These are phyloP conservation scores for Pterois miles DNA, from an alignment of 2,797 vertebrate species.

Conservation along the genomic window DNA sequence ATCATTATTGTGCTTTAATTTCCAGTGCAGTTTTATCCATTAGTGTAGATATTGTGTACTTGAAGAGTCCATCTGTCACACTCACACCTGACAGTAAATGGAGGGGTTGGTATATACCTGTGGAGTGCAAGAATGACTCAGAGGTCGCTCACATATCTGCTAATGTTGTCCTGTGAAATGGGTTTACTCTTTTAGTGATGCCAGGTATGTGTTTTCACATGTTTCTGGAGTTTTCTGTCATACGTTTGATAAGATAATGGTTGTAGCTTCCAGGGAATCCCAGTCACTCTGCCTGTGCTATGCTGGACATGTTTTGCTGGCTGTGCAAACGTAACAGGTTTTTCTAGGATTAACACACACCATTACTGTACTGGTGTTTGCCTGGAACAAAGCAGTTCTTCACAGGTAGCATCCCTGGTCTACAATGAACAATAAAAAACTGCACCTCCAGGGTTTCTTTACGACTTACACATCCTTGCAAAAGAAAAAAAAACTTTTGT, in stretches of 20 bases:
- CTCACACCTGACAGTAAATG: slow-evolving; percentile 31
- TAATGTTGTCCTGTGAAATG: slow-evolving; percentile 29
- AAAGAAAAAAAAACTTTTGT: neutral
- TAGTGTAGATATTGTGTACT: neutral
- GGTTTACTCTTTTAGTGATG: slow-evolving; percentile 9
- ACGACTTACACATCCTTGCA: neutral
- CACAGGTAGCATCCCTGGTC: slow-evolving; percentile 40
- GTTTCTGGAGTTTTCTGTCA: slow-evolving; percentile 12
- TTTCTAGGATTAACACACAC: slow-evolving; percentile 69
- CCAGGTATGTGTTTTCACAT: slow-evolving; percentile 16
- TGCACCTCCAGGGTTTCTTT: slow-evolving; percentile 2
- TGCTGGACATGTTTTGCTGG: slow-evolving; percentile 34
- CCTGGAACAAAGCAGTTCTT: slow-evolving; percentile 27
- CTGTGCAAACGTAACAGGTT: slow-evolving; percentile 49
- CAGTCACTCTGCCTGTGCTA: slow-evolving; percentile 22
- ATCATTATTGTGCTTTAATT: slow-evolving; percentile 1
- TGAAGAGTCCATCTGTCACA: slow-evolving; percentile 1
- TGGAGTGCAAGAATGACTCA: slow-evolving; percentile 34
- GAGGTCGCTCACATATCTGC: slow-evolving; percentile 28
- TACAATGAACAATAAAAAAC: slow-evolving; percentile 27
- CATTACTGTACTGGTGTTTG: slow-evolving; percentile 36
- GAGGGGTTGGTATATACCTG: slow-evolving; percentile 24
- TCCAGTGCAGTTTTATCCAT: neutral
- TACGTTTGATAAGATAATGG: slow-evolving; percentile 26
- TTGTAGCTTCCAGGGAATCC: slow-evolving; percentile 48